phyloP scores from a whole-genome alignment of 2,888 invertebrate genomes.

The Thereva nobilitata region DNA sequence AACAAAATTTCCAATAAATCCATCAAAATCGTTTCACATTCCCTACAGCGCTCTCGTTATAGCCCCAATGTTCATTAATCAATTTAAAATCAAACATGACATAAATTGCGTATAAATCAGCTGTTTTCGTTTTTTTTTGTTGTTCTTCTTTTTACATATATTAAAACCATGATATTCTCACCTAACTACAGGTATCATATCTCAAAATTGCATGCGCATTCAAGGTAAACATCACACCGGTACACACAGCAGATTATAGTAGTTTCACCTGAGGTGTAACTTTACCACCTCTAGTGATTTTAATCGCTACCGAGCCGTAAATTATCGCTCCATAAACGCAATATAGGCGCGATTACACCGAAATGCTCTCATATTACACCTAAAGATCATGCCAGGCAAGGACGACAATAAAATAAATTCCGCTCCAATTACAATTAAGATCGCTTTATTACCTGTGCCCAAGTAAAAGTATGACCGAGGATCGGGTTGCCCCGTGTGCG shows the following conservation, averaged over 20 bases:
- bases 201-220: neutral
- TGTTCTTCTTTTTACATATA: too few species aligned
- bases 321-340: conserved; percentile 40
- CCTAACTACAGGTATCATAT: too few species aligned
- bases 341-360: conserved; percentile 31
- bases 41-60: too few species aligned
- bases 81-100: too few species aligned
- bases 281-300: conserved; percentile 30
- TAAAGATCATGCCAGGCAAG: conserved; percentile 30
- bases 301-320: conserved; percentile 36
- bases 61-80: too few species aligned
- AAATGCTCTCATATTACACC: conserved; percentile 30
- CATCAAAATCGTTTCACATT: too few species aligned
- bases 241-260: neutral
- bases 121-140: too few species aligned
- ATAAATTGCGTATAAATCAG: too few species aligned
- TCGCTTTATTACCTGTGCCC: conserved; percentile 39
- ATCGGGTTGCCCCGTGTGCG: conserved; percentile 37
- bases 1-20: too few species aligned
- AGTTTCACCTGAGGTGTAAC: conserved; percentile 28
- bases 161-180: too few species aligned
- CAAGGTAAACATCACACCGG: conserved; percentile 16
- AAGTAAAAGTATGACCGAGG: conserved; percentile 12
- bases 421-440: conserved; percentile 42
- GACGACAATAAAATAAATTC: conserved; percentile 42